Evolutionary conservation across 2,888 invertebrate species (phyloP).

Genomic region (Mythimna loreyi): DNA sequence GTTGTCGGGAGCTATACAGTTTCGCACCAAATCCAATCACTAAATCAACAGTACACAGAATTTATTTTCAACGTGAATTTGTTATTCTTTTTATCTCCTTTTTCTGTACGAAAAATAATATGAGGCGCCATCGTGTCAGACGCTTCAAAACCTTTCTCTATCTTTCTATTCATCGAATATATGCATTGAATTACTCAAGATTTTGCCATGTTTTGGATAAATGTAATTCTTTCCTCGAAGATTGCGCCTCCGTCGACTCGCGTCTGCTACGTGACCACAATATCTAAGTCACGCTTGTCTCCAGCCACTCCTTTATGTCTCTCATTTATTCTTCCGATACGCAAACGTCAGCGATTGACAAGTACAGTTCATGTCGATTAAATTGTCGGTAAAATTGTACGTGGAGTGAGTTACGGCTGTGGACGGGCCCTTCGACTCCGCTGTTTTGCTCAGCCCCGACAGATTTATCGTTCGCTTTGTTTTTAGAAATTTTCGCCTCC

Average conservation of each 20-base stretch:
- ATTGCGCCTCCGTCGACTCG: constrained; percentile 85
- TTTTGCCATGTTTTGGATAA: constrained; percentile 86
- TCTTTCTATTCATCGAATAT: constrained; percentile 73
- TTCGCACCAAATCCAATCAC: constrained; percentile 68
- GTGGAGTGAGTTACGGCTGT: constrained; percentile 86
- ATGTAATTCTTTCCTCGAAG: constrained; percentile 89
- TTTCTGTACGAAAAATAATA: constrained; percentile 46
- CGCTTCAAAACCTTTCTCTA: constrained; percentile 52
- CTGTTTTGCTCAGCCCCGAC: constrained; percentile 76
- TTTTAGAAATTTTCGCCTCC: constrained; percentile 78
- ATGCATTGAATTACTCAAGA: constrained; percentile 88
- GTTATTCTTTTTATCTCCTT: constrained; percentile 41
- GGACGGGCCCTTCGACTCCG: constrained; percentile 81
- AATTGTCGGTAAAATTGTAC: constrained; percentile 87
- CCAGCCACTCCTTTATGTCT: constrained; percentile 83
- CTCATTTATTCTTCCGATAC: constrained; percentile 88
- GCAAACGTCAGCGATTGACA: constrained; percentile 89
- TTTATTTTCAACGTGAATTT: constrained; percentile 59
- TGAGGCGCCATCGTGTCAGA: constrained; percentile 47
- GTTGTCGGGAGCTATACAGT: constrained; percentile 60
- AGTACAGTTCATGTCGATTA: constrained; percentile 88
- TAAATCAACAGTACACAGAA: constrained; percentile 67
- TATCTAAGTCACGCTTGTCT: constrained; percentile 82
- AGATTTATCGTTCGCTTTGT: constrained; percentile 84
- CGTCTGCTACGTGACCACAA: constrained; percentile 86